Evolutionary conservation across 2,797 vertebrate genomes (phyloP).

Genomic region (Paguma larvata): DNA sequence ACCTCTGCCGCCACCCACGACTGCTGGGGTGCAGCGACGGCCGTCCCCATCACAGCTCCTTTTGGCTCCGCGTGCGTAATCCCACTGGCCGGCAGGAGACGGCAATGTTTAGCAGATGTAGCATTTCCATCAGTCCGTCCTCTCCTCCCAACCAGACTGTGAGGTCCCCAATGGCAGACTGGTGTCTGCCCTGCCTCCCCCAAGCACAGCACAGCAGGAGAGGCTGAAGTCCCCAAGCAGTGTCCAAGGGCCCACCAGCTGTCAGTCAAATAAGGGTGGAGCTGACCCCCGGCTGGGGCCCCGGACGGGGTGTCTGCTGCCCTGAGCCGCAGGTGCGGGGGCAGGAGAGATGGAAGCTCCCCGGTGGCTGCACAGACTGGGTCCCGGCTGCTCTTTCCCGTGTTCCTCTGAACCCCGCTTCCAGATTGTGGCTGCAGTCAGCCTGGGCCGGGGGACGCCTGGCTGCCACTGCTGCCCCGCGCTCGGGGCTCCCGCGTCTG

Average conservation of each 20-base stretch:
- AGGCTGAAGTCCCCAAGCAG: background rate
- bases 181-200: background rate
- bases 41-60: background rate
- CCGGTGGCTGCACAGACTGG: background rate
- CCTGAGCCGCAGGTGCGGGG: background rate
- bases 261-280: background rate
- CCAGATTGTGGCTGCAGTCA: background rate
- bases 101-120: background rate
- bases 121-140: background rate
- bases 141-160: background rate
- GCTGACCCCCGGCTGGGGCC: background rate
- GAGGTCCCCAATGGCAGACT: background rate
- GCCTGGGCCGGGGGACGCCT: background rate
- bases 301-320: background rate
- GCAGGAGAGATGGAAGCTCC: too few relatives aligned
- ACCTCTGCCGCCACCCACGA: rapidly evolving
- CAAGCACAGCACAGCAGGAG: background rate
- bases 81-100: background rate
- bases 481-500: background rate
- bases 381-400: background rate
- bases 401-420: background rate
- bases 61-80: rapidly evolving
- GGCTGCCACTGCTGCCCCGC: background rate
- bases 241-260: background rate
- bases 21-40: background rate